phyloP scores from a whole-genome alignment of 2,888 invertebrate species.

The Abscondita cerata region DNA sequence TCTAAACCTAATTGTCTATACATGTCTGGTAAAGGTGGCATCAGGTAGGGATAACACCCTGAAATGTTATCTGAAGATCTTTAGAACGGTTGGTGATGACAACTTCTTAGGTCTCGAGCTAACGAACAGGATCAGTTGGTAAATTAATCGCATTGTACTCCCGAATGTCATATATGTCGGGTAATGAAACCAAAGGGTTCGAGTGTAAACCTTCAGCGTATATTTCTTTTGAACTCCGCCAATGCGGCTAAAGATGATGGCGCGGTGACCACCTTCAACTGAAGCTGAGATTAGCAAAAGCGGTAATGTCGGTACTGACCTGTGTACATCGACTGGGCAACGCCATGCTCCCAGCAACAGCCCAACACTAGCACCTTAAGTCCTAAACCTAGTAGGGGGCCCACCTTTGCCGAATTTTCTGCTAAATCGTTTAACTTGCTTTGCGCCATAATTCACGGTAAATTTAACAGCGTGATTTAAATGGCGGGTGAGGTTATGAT shows the following conservation, averaged over 20 bases:
- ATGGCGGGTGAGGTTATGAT: constrained; percentile 1
- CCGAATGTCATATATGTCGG: constrained; percentile 98
- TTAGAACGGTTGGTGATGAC: constrained; percentile 95
- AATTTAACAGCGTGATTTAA: constrained; percentile 1
- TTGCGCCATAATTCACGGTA: constrained; percentile 79
- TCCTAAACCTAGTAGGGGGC: constrained; percentile 81
- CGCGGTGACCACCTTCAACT: constrained; percentile 99
- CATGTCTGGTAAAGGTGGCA: constrained; percentile 81
- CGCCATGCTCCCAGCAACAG: constrained; percentile 85
- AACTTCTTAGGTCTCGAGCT: constrained; percentile 95
- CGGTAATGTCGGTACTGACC: no score
- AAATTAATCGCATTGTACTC: no score
- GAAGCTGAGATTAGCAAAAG: no score
- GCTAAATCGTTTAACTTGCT: constrained; percentile 91
- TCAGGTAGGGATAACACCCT: constrained; percentile 96
- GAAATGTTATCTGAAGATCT: constrained; percentile 99
- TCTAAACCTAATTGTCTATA: constrained; percentile 93
- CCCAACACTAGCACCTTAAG: constrained; percentile 82
- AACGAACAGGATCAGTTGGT: no score
- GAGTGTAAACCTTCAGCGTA: constrained; percentile 97
- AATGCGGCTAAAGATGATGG: constrained; percentile 96
- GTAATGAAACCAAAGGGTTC: constrained; percentile 98
- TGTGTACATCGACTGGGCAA: constrained; percentile 91
- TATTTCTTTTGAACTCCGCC: constrained; percentile 92
- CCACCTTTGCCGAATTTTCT: constrained; percentile 83